Evolutionary conservation across 2,113 vertebrate genomes (phyloP).

Genomic region (Ariopsis seemanni): DNA sequence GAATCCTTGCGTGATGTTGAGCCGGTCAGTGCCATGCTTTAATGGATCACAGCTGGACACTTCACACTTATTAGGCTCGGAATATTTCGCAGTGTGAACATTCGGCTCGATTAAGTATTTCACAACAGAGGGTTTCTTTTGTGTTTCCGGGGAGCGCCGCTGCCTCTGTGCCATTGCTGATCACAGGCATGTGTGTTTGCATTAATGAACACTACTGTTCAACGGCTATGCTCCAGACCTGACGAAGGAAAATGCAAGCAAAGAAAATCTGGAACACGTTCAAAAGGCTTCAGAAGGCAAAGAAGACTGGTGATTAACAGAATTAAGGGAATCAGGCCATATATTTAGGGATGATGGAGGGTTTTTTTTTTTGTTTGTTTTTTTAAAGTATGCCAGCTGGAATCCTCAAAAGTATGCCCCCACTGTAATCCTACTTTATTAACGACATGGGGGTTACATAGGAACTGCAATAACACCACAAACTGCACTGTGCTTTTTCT

Average conservation of each 20-base stretch:
- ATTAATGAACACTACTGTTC: conserved; percentile 34
- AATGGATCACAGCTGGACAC: conserved; percentile 71
- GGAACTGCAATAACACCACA: background rate
- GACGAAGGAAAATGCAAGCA: background rate
- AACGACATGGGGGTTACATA: background rate
- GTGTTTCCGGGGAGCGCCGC: background rate
- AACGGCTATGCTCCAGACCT: background rate
- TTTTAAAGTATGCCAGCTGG: background rate
- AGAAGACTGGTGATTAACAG: background rate
- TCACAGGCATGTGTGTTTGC: conserved; percentile 1
- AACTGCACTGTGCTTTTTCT: background rate
- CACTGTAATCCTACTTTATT: background rate
- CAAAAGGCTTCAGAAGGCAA: background rate
- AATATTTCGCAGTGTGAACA: conserved; percentile 46
- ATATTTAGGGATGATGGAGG: background rate
- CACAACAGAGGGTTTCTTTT: conserved; percentile 39
- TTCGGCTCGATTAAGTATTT: conserved; percentile 54
- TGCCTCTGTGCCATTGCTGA: background rate
- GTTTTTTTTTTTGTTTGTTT: background rate
- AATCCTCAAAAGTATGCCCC: too few species aligned
- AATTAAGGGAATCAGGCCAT: background rate
- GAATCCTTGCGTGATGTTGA: conserved; percentile 62
- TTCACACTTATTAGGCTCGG: conserved; percentile 64
- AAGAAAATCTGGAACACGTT: background rate
- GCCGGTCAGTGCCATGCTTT: conserved; percentile 63